phyloP scores from a whole-genome alignment of 2,888 invertebrate species.

The Atethmia centrago region DNA sequence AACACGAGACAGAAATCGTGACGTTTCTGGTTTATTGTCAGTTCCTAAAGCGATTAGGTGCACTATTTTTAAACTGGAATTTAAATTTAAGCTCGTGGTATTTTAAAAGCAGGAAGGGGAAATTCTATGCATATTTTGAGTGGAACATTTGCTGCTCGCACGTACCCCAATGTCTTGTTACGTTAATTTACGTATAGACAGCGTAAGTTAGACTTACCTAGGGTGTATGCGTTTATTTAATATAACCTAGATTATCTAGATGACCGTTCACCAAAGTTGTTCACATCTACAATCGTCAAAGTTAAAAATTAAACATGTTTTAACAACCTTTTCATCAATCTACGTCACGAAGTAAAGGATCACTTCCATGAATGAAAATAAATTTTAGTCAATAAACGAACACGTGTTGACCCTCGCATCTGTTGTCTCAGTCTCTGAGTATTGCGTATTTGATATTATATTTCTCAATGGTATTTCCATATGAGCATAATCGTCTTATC shows the following conservation, averaged over 20 bases:
- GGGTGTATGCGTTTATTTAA: neutral
- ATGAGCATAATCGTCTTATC: slow-evolving; percentile 10
- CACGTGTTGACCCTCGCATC: slow-evolving; percentile 65
- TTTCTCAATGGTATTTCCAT: slow-evolving; percentile 27
- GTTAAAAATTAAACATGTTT: slow-evolving; percentile 13
- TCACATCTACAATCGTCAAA: slow-evolving; percentile 6
- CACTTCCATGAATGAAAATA: slow-evolving; percentile 62
- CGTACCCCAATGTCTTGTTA: slow-evolving; percentile 66
- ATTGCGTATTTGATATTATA: slow-evolving; percentile 43
- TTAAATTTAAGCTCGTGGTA: slow-evolving; percentile 83
- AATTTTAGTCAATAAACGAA: slow-evolving; percentile 58
- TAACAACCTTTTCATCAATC: slow-evolving; percentile 41
- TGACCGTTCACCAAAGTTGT: neutral
- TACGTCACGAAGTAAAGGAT: slow-evolving; percentile 52
- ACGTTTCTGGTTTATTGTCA: slow-evolving; percentile 85
- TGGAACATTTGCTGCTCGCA: slow-evolving; percentile 71
- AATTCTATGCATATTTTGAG: slow-evolving; percentile 83
- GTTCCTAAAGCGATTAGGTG: slow-evolving; percentile 82
- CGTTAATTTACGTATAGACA: slow-evolving; percentile 27
- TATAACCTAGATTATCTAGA: neutral
- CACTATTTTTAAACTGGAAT: slow-evolving; percentile 83
- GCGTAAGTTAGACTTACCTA: neutral
- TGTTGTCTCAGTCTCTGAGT: slow-evolving; percentile 48
- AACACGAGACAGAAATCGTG: slow-evolving; percentile 75
- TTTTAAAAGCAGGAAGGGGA: slow-evolving; percentile 87